These are phyloP conservation scores for Cossypha polioptera DNA, from an alignment of 2,797 vertebrate species.

Conservation along the genomic window DNA sequence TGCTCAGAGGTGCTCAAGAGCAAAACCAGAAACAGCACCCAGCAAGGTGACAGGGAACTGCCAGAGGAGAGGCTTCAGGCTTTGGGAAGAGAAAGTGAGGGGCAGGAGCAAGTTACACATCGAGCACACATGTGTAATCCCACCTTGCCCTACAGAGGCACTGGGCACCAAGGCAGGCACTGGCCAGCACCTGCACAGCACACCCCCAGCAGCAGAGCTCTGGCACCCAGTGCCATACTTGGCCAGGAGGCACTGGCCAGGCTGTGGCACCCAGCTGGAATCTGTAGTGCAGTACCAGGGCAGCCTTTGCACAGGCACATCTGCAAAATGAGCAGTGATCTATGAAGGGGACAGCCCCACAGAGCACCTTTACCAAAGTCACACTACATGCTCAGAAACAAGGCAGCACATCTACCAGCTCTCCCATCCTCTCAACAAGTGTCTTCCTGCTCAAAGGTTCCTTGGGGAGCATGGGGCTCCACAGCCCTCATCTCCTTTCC, in stretches of 20 bases:
- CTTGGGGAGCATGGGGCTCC: not conserved
- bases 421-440: not conserved
- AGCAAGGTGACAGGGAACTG: not conserved
- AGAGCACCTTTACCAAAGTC: not conserved
- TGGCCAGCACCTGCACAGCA: not conserved
- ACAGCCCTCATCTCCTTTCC: not conserved
- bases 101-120: not conserved
- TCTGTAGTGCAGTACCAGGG: not conserved
- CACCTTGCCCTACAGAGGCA: not conserved
- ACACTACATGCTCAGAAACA: rapidly evolving
- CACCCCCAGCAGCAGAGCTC: not conserved
- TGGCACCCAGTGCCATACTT: not conserved
- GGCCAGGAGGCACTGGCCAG: not conserved
- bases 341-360: not conserved
- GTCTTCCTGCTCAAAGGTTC: not conserved
- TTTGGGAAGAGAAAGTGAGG: not conserved
- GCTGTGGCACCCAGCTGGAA: not conserved
- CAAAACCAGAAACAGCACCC: not conserved
- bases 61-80: not conserved
- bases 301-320: not conserved
- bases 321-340: rapidly evolving
- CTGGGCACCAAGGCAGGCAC: not conserved
- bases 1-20: not conserved
- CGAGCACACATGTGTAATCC: rapidly evolving
- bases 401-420: not conserved